Evolutionary conservation across 2,797 vertebrate genomes (phyloP), one percentile per base, ranked within the genome.

Genomic region (Characodon lateralis): DNA sequence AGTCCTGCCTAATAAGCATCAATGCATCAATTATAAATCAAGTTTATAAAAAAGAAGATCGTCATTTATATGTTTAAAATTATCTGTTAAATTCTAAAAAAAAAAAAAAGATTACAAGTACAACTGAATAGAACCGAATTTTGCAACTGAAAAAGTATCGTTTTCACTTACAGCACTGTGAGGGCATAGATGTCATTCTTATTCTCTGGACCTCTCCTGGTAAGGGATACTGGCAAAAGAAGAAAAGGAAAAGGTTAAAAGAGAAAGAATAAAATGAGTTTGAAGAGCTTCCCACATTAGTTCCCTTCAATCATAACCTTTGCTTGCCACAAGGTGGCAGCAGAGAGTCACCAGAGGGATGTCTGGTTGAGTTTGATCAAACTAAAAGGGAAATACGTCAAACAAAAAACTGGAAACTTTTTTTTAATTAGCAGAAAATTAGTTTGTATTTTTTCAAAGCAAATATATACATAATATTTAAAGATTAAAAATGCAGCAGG

Each of bases 151-250:
- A 74, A 7, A 10, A 41, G 16, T 50, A 18, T 20, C 20, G 9
- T 50, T 18, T 35, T 24, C 35, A 98, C 98, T 98, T 95, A 99
- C 98, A 99, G 94, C 98, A 99, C 94, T 99, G 98, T 83, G 97
- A 96, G 75, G 97, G 96, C 81, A 95, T 94, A 83, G 95, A 94
- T 5, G 96, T 91, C 89, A 97, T 89, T 1, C 89, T 89, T 88
- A 94, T 95, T 90, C 94, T 96, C 91, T 93, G 95, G 79, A 88
- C 93, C 56, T 97, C 96, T 69, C 97, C 96, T 86, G 94, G 93
- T 76, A 94, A 87, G 20, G 95, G 91, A 93, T 92, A 97, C 97
- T 98, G 75, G 82, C 63, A 55, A 63, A 48, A 76, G n/a, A 77
- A 51, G 58, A 55, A 8, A 8, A 2, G 56, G 9, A 66, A 0